Conservation (phyloP, 2,113 vertebrate genomes). For the Gopherus evgoodei region DNA sequence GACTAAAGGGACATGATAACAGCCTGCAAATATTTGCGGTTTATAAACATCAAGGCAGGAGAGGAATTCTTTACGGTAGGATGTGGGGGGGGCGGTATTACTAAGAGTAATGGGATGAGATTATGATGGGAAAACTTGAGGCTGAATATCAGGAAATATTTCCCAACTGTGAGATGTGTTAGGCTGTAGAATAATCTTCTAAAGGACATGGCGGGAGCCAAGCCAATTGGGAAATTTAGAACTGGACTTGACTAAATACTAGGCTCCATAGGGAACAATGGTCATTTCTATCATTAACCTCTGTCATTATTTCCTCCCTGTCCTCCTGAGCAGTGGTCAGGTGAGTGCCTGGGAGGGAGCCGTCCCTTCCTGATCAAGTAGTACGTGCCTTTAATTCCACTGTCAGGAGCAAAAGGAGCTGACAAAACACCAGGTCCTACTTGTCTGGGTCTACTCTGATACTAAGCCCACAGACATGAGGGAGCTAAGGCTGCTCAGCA, state of each 20-base stretch:
- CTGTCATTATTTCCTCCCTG: conserved; percentile 29
- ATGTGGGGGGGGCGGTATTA: background rate
- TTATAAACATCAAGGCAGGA: conserved; percentile 38
- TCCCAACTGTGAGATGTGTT: conserved; percentile 13
- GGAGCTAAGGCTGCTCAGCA: background rate
- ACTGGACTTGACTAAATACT: conserved; percentile 49
- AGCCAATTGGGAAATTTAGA: background rate
- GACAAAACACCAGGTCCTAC: background rate
- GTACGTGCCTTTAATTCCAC: conserved; percentile 14
- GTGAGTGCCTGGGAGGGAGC: background rate
- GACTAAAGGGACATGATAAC: background rate
- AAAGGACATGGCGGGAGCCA: background rate
- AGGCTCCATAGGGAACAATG: conserved; percentile 1
- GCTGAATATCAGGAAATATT: conserved; percentile 34
- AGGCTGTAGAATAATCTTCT: conserved; percentile 51
- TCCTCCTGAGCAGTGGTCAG: background rate
- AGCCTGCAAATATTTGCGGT: conserved; percentile 3
- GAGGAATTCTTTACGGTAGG: conserved; percentile 31
- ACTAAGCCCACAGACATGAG: background rate
- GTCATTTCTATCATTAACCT: conserved; percentile 25
- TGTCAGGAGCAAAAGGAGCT: conserved; percentile 13
- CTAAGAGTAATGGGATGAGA: conserved; percentile 55
- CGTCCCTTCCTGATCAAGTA: conserved; percentile 23
- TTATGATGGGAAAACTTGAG: conserved; percentile 38
- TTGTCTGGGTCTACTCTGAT: background rate